These are phyloP conservation scores for Brenthis ino DNA, from an alignment of 2,888 invertebrate species.

Conservation along the genomic window DNA sequence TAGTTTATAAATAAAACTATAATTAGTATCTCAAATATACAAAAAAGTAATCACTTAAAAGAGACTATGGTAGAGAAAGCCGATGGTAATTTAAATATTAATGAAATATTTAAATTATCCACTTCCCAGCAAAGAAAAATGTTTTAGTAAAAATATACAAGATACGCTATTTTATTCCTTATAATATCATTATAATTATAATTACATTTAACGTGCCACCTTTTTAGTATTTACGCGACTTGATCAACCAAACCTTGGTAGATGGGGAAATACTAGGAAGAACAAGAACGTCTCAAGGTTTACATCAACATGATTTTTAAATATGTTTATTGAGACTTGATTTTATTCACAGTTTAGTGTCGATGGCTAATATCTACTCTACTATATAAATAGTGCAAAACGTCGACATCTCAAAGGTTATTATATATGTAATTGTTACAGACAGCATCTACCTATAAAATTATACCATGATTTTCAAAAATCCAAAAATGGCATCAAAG, in stretches of 20 bases:
- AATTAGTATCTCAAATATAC: no score
- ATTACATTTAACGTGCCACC: neutral
- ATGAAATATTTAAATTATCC: neutral
- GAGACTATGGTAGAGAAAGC: no score
- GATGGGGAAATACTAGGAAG: conserved; percentile 23
- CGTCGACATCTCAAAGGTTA: no score
- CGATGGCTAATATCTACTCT: no score
- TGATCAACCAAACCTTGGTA: conserved; percentile 9
- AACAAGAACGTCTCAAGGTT: conserved; percentile 17
- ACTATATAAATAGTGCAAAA: no score
- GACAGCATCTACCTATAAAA: no score
- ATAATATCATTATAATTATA: conserved; percentile 1
- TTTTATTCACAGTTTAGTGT: neutral
- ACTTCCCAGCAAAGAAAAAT: neutral
- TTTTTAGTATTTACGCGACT: conserved; percentile 6
- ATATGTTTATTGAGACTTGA: neutral
- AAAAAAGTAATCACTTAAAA: no score
- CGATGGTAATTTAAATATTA: no score
- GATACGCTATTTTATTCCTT: neutral
- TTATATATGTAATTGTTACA: no score
- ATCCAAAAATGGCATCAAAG: no score
- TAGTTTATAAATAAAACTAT: no score
- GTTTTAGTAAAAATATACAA: neutral
- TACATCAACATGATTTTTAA: neutral
- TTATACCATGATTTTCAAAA: no score